Conservation (phyloP, 2,797 vertebrate species). For the Bryconaethiops microstoma region DNA sequence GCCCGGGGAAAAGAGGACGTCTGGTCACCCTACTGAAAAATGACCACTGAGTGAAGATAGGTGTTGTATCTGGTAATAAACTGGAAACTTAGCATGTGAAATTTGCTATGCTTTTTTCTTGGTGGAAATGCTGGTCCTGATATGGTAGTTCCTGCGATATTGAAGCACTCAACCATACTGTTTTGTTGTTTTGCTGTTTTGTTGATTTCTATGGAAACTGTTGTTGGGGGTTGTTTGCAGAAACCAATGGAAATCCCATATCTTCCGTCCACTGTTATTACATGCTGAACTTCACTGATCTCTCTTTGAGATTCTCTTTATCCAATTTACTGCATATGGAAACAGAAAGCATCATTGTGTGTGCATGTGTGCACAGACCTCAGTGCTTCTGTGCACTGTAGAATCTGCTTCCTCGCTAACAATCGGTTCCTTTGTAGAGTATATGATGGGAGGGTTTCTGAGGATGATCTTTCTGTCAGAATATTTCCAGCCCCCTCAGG, state of each 20-base stretch:
- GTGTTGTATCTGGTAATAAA: background rate
- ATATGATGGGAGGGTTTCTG: constrained; percentile 27
- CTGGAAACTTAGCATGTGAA: background rate
- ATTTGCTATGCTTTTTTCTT: background rate
- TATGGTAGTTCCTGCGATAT: background rate
- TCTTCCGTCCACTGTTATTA: background rate
- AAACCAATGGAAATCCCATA: background rate
- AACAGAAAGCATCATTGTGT: constrained; percentile 22
- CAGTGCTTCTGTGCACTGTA: background rate
- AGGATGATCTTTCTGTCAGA: constrained; percentile 32
- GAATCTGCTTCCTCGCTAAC: constrained; percentile 35
- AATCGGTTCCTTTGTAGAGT: constrained; percentile 42
- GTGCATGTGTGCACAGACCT: constrained; percentile 5
- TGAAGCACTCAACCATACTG: background rate
- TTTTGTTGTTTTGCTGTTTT: background rate
- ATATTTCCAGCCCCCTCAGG: constrained; percentile 40
- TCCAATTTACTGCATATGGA: background rate
- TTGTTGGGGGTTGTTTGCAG: background rate
- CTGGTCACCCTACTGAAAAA: too few relatives aligned
- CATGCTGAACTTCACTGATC: background rate
- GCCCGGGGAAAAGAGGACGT: too few relatives aligned
- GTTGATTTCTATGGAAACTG: background rate
- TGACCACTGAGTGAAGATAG: background rate
- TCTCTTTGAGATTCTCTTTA: background rate
- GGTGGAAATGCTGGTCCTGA: background rate